Conservation (phyloP, 2,113 vertebrate species). For the Struthidea cinerea region DNA sequence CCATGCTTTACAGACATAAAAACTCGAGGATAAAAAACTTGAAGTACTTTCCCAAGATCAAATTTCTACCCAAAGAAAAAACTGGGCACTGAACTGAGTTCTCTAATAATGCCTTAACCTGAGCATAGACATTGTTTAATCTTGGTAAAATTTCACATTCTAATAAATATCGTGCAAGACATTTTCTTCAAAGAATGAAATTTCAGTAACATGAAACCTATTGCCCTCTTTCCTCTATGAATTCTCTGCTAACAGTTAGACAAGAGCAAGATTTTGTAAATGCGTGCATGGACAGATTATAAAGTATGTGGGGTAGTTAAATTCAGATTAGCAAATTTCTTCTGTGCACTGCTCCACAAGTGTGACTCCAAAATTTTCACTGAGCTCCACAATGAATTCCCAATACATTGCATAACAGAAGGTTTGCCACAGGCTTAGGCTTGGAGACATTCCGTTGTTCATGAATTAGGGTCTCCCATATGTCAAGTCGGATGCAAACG, state of each 20-base stretch:
- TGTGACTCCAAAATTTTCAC: not conserved
- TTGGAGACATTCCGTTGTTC: constrained; percentile 34
- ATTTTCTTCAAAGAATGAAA: not conserved
- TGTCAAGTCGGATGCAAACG: not conserved
- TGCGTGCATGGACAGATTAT: not conserved
- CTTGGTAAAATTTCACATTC: not conserved
- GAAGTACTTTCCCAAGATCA: not conserved
- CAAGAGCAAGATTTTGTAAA: not conserved
- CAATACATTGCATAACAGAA: not conserved
- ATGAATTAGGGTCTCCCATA: constrained; percentile 47
- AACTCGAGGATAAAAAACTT: not conserved
- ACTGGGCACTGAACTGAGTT: accelerated
- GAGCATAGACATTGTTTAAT: not conserved
- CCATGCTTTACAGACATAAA: not conserved
- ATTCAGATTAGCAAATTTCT: constrained; percentile 5
- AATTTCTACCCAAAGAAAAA: not conserved
- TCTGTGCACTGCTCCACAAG: not conserved
- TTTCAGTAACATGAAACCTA: not conserved
- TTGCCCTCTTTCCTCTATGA: not conserved
- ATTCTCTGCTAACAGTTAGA: not conserved
- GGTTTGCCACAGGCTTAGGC: constrained; percentile 26
- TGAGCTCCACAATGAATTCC: constrained; percentile 17
- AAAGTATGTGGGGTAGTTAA: not conserved
- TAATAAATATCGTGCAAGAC: not conserved
- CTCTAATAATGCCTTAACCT: not conserved